Evolutionary conservation across 1,140 invertebrate genomes (phyloP), one percentile per base, ranked within the genome.

Genomic region (Forficula auricularia): DNA sequence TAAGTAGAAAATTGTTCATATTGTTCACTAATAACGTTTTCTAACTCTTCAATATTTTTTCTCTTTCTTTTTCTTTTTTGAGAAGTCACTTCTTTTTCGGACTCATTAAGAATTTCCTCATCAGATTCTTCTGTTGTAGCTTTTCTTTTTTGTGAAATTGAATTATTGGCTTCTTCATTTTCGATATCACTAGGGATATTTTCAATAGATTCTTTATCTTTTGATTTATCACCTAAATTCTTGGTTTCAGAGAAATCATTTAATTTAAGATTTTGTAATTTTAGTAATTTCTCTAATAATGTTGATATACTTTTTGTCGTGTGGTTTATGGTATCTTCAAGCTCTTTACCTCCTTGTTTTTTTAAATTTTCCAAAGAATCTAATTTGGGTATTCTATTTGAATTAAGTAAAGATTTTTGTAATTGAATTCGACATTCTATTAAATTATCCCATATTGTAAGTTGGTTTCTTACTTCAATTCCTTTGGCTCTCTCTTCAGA

Each of bases 341-440:
- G 80, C 12, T 70, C 63, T 44, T 58, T 49, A 38, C 61, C 59
- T 3, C 55, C 54, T 52, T 54, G 37, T 44, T 56, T 49, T 53
- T 54, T 63, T 13, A 79, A 64, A 22, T 66, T 48, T 20, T 62
- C 52, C 51, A 70, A 72, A 3, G 50, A 56, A 33, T 76, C 63
- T 33, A 61, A 58, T 47, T 79, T 68, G 8, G 85, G 87, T 57
- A 91, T 66, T 53, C 75, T 73, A 61, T 92, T 92, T 2, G 75
- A 71, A 18, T 67, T 66, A 36, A 67, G 56, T 20, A 89, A 55
- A 52, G 77, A 71, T 58, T 86, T 85, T 57, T 92, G 87, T 3
- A 90, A 57, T 52, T 82, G 78, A 48, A 92, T 91, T 49, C 87
- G 66, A 52, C 75, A 65, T 60, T 92, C 84, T 13, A 91, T 54